Percentiles rank a stretch among this genome's conserved stretches.
phyloP scores from a whole-genome alignment of 2,888 invertebrate genomes.

The Steromphala cineraria region DNA sequence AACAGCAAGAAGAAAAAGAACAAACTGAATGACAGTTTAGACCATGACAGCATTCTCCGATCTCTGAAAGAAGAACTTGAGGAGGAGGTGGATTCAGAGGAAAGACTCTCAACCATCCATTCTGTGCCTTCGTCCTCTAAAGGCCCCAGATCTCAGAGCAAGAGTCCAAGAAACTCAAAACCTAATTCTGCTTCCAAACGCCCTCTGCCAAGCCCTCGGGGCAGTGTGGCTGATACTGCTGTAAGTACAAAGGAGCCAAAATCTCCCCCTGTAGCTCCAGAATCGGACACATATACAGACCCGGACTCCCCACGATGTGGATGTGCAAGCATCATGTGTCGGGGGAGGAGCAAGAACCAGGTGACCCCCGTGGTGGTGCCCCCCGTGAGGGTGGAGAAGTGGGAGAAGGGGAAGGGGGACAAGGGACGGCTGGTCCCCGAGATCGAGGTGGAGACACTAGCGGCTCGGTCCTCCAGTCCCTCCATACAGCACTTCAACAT shows the following conservation, averaged over 20 bases:
- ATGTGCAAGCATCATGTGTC: constrained; percentile 32
- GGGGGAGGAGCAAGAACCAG: constrained; percentile 16
- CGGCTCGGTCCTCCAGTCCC: constrained; percentile 2
- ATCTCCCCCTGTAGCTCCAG: not conserved
- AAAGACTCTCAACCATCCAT: constrained; percentile 30
- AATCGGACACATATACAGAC: not conserved
- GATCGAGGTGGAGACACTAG: constrained; percentile 8
- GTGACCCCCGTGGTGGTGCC: constrained; percentile 13
- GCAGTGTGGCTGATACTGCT: constrained; percentile 30
- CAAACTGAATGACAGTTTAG: constrained; percentile 51
- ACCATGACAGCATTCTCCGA: constrained; percentile 54
- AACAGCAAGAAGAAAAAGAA: constrained; percentile 59
- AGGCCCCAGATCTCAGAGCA: not conserved
- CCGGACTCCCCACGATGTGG: not conserved
- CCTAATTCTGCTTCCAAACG: constrained; percentile 24
- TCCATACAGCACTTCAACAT: constrained; percentile 6
- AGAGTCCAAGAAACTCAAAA: not conserved
- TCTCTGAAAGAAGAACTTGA: constrained; percentile 63
- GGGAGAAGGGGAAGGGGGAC: not conserved
- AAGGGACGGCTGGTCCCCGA: not conserved
- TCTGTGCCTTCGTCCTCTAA: not conserved
- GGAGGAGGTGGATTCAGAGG: constrained; percentile 60
- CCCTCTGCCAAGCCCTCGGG: constrained; percentile 33
- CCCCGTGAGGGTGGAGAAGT: not conserved
- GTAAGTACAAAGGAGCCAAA: not conserved